Base-by-base conservation (phyloP, 2,888 invertebrate genomes). In the Coenonympha glycerion region DNA sequence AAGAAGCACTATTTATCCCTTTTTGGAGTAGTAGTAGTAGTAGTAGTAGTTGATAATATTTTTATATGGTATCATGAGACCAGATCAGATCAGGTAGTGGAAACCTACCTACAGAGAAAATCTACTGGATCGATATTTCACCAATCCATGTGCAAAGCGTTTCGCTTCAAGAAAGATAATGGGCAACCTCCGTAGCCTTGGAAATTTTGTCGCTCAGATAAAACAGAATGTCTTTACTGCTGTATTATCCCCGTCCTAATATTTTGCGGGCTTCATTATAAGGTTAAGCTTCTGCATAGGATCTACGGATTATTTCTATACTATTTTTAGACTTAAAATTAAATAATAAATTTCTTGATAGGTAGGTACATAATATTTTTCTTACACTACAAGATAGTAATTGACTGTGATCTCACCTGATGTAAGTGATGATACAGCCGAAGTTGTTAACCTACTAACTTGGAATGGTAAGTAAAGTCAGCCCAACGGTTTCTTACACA, bases 201-300 rank as follows among this genome's bases (percentile, higher is more conserved):
- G 68, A 71, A 72, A 71, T 73, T 77, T 68, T 63, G 65, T 62
- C 66, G 63, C 53, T 59, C 60, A 73, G 76, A 79, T 78, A 80
- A 79, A 76, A 71, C 68, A 68, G 75, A 78, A 77, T 70, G 69
- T 73, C 72, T 71, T 72, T 64, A 69, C 68, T 69, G 64, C 59
- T 60, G 64, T 60, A 66, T 66, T 67, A 62, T 65, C 60, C 50
- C 57, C 49, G 40, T 53, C 53, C 48, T 60, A 60, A 56, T 56
- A 56, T 57, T 56, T 56, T 57, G 48, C 47, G 34, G 48, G 36
- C 49, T 54, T 49, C 39, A 37, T 50, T 56, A 53, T 50, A 33
- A 50, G 45, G 50, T 45, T 41, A 41, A 48, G 31, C 46, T 49
- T 46, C 21, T 22, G 26, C 30, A 44, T 6, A 37, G 39, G 8